These are phyloP conservation scores for Propithecus deckenii DNA, from an alignment of 2,797 vertebrate species.

Conservation along the genomic window DNA sequence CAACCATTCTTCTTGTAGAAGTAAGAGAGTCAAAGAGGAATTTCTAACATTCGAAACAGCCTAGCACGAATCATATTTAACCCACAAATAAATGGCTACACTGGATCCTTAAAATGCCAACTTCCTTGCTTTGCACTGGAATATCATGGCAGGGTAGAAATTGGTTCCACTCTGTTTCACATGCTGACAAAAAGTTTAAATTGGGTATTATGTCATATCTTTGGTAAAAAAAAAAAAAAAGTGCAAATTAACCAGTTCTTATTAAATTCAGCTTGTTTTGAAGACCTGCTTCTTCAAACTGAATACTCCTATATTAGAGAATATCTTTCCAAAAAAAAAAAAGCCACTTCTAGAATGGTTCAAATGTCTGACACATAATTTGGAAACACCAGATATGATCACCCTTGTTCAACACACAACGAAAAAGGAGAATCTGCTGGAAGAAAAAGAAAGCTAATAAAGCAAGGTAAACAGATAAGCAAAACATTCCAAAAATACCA, in stretches of 20 bases:
- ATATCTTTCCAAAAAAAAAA: background rate
- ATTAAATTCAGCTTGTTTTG: slow-evolving; percentile 47
- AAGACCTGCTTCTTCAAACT: slow-evolving; percentile 40
- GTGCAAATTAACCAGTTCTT: background rate
- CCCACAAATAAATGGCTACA: slow-evolving; percentile 17
- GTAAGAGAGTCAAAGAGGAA: background rate
- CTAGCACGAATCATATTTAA: slow-evolving; percentile 1
- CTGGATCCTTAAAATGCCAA: background rate
- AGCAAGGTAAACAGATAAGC: background rate
- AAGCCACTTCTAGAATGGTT: slow-evolving; percentile 18
- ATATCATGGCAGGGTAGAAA: background rate
- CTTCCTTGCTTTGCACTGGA: background rate
- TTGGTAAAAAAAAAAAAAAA: slow-evolving; percentile 27
- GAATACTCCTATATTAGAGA: background rate
- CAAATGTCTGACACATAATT: background rate
- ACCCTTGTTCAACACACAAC: background rate
- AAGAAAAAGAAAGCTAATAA: background rate
- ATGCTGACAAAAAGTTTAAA: slow-evolving; percentile 43
- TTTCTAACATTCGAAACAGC: background rate
- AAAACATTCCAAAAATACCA: background rate
- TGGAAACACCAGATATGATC: background rate
- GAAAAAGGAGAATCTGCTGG: background rate
- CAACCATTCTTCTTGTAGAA: background rate
- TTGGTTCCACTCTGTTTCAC: background rate
- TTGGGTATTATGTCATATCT: background rate